phyloP scores from a whole-genome alignment of 2,113 vertebrate species.

The Protobothrops mucrosquamatus region DNA sequence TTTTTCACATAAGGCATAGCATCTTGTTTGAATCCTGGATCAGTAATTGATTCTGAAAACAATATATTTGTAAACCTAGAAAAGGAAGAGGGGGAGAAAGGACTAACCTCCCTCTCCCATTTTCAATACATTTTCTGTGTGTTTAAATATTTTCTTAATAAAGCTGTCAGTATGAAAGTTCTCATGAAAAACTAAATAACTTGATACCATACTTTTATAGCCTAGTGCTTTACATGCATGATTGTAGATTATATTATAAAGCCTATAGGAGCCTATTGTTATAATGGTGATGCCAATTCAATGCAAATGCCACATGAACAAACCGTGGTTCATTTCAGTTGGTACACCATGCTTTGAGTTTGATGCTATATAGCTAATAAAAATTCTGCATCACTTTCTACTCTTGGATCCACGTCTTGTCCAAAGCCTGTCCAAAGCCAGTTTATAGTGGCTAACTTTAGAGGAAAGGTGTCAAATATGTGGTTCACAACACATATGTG shows the following conservation, averaged over 20 bases:
- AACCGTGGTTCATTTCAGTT: neutral
- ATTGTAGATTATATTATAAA: neutral
- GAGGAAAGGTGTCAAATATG: neutral
- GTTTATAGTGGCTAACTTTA: neutral
- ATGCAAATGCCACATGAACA: neutral
- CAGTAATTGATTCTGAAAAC: neutral
- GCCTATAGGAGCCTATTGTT: neutral
- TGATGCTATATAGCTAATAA: neutral
- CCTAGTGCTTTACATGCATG: neutral
- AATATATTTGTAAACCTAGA: neutral
- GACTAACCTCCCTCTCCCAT: neutral
- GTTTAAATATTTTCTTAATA: neutral
- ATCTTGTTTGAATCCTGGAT: neutral
- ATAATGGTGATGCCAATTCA: neutral
- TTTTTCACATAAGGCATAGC: neutral
- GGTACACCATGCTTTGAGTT: neutral
- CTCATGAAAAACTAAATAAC: neutral
- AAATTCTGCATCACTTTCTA: neutral
- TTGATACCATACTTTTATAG: neutral
- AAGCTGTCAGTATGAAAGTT: neutral
- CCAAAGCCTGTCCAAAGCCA: neutral
- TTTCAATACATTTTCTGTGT: neutral
- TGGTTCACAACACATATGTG: neutral
- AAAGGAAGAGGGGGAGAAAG: neutral
- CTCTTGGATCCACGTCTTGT: no score